Base-by-base conservation (phyloP, 2,797 vertebrate species). In the Fratercula arctica region DNA sequence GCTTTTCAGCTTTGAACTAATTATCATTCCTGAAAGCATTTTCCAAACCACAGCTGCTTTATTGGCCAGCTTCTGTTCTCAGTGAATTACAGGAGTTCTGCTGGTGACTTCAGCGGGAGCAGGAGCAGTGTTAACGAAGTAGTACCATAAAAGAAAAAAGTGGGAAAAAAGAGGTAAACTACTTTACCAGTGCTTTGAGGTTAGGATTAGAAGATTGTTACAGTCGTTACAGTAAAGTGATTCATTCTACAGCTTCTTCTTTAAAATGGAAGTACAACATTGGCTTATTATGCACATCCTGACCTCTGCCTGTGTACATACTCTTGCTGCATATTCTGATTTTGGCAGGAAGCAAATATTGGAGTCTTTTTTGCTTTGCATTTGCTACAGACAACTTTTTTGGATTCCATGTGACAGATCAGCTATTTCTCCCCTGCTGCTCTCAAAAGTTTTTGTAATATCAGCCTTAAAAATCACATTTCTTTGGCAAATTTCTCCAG, bases 381-480 rank as follows among this genome's bases (percentile, higher is more conserved):
- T 96, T 95, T 93, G 48, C 51, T 76, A 31, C 16, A 80, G 76
- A 72, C 54, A 75, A 35, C 13, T 7, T 74, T 79, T 96, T 85
- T 75, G 37, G 41, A 50, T 39, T 89, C 28, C 13, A 8, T 54
- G 73, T 73, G 63, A 77, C 78, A 67, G 78, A 74, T 41, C 45
- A 94, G 20, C 57, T 80, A 81, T 90, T 92, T 83, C 56, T 93
- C 73, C 43, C 72, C 48, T 68, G 67, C 74, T 59, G 43, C 50
- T 83, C 64, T 79, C 59, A 69, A 24, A 89, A 64, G 8, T 46
- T 93, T 93, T 79, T 82, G 23, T 76, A 87, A 57, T 61, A 93
- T 82, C 63, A 73, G 43, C 59, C 87, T 94, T 83, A 89, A 94
- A 94, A 95, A 88, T 93, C 51, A 26, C 37, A 70, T 93, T 90